phyloP scores from a whole-genome alignment of 64 coral and sea anemone genomes.

The Pocillopora damicornis region DNA sequence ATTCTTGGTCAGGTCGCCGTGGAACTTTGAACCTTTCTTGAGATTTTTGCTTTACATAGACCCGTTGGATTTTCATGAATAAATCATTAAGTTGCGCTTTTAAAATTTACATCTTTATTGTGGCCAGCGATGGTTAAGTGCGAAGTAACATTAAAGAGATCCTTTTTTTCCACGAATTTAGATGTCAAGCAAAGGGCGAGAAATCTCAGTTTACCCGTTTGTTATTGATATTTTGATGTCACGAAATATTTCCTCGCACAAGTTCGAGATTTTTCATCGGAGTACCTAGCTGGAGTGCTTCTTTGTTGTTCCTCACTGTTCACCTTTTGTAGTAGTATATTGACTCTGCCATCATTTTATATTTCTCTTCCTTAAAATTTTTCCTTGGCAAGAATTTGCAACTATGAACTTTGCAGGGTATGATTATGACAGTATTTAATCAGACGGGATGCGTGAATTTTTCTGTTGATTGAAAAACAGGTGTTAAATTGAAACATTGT shows the following conservation, averaged over 20 bases:
- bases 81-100: slow-evolving; percentile 32
- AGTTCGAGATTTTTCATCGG: not conserved
- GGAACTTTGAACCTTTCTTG: slow-evolving; percentile 15
- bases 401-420: no score
- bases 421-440: no score
- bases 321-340: not conserved
- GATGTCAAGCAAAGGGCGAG: no score
- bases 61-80: slow-evolving; percentile 28
- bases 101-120: slow-evolving; percentile 38
- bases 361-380: no score
- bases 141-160: not conserved
- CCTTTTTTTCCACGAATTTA: not conserved
- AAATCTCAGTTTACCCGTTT: no score
- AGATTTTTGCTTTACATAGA: slow-evolving; percentile 30
- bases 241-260: not conserved
- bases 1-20: not conserved
- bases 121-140: not conserved
- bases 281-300: not conserved
- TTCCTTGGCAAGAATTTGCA: no score
- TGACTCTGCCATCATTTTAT: no score
- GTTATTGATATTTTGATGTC: not conserved
- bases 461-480: no score
- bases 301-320: not conserved
- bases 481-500: no score
- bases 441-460: no score